Percentiles rank a stretch among this genome's conserved stretches.
These are phyloP conservation scores for Megalops cyprinoides DNA, from an alignment of 2,797 vertebrate genomes.

Conservation along the genomic window DNA sequence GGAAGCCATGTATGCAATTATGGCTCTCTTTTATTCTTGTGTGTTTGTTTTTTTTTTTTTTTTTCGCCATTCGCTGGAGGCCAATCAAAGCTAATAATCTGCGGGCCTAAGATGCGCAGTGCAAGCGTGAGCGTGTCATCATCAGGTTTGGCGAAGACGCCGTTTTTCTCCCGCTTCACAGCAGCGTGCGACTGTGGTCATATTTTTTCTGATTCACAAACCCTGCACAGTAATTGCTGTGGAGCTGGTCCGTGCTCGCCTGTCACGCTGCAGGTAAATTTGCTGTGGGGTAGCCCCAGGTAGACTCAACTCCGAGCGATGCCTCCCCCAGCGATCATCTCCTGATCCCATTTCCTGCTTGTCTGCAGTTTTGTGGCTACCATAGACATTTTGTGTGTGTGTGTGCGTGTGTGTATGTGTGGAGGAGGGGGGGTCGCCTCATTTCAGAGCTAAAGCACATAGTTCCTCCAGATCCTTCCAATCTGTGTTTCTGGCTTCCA, in stretches of 20 bases:
- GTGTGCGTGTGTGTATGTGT: no score
- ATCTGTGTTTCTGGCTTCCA: no score
- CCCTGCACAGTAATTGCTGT: conserved; percentile 46
- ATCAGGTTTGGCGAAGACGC: background rate
- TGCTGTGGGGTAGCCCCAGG: conserved; percentile 56
- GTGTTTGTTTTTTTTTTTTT: background rate
- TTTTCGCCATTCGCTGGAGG: no score
- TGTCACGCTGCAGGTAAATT: conserved; percentile 49
- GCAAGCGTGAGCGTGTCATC: background rate
- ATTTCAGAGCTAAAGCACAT: background rate
- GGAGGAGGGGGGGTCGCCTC: background rate
- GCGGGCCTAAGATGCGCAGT: background rate
- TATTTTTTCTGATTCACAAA: background rate
- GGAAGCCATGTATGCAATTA: background rate
- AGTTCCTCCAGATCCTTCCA: no score
- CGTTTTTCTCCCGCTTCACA: background rate
- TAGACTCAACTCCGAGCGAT: conserved; percentile 46
- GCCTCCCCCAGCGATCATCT: conserved; percentile 64
- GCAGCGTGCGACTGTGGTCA: background rate
- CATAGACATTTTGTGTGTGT: background rate
- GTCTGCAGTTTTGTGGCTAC: conserved; percentile 59
- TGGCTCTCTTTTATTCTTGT: background rate
- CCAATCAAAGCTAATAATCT: background rate
- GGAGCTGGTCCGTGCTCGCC: conserved; percentile 41
- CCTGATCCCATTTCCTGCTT: conserved; percentile 51